Evolutionary conservation across 2,113 vertebrate genomes (phyloP), one percentile per base, ranked within the genome.

Genomic region (Anhinga rufa): DNA sequence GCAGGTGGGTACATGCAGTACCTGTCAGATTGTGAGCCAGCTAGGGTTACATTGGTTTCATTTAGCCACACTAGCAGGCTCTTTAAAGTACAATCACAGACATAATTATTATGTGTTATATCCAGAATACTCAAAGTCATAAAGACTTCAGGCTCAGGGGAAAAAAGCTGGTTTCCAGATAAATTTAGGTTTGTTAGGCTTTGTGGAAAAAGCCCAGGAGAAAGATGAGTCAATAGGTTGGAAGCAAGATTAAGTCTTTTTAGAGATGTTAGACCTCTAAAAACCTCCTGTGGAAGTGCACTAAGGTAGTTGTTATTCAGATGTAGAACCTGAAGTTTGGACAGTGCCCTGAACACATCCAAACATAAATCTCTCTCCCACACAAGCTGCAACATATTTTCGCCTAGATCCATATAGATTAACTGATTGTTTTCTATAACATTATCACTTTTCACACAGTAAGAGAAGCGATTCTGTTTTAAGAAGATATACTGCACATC

Each of bases 21-120:
- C 44, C 97, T 86, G 17, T 98, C 95, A 15, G 88, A 46, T 0
- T 21, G 76, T 9, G 98, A 92, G 40, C 96, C 97, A 5, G 69
- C 5, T 9, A 99, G 38, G 8, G 93, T 98, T 12, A 98, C 88
- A 1, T 98, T 98, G 21, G 98, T 99, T 36, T 88, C 66, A 19
- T 98, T 99, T 46, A 99, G 93, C 99, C 98, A 99, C 17, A 19
- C 62, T 24, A 99, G 75, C 21, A 99, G 98, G 25, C 69, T 58
- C 34, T 89, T 96, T 34, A 99, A 98, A 40, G 94, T 42, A 58
- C 99, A 99, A 16, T 98, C 97, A n/a, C 99, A 99, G 75, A 98
- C 76, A 84, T 98, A 99, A 1, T 46, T 96, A 85, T 99, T 99
- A 34, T 64, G 97, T 16, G 77, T 94, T 75, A 99, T 92, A 96